These are phyloP conservation scores for Orientallactaga sibirica DNA, from an alignment of 2,797 vertebrate species.

Conservation along the genomic window DNA sequence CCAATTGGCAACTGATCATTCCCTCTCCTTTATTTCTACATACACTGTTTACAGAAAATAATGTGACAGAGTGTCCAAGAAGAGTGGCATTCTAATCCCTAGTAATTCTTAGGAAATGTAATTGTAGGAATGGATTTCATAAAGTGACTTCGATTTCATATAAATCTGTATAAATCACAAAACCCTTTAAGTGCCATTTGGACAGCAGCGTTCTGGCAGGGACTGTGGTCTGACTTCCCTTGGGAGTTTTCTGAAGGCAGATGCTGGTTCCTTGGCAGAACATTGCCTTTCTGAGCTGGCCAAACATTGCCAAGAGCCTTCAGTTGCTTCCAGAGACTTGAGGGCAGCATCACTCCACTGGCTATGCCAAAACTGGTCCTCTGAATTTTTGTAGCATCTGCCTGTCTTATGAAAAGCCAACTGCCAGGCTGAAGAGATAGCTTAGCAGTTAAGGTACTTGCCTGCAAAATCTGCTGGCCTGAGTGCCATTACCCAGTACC, in stretches of 20 bases:
- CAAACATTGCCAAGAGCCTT: conserved; percentile 28
- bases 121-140: conserved; percentile 62
- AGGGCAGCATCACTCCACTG: background rate
- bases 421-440: too few relatives aligned
- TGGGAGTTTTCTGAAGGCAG: conserved; percentile 24
- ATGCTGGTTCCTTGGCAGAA: background rate
- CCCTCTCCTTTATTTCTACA: conserved; percentile 65
- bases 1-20: conserved; percentile 69
- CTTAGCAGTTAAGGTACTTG: too few relatives aligned
- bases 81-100: conserved; percentile 55
- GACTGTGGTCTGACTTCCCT: background rate
- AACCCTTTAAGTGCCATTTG: conserved; percentile 40
- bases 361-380: conserved; percentile 4
- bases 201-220: background rate
- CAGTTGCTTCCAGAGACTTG: background rate
- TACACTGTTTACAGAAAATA: conserved; percentile 78
- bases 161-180: conserved; percentile 73
- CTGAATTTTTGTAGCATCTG: conserved; percentile 66
- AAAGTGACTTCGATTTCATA: conserved; percentile 58
- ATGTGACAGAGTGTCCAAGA: conserved; percentile 65
- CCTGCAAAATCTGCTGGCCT: too few relatives aligned
- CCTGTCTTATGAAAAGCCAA: conserved; percentile 55
- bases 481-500: too few relatives aligned
- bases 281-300: background rate
- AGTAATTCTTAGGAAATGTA: conserved; percentile 72